Conservation (phyloP, 1,140 invertebrate genomes). For the Steinernema feltiae region DNA sequence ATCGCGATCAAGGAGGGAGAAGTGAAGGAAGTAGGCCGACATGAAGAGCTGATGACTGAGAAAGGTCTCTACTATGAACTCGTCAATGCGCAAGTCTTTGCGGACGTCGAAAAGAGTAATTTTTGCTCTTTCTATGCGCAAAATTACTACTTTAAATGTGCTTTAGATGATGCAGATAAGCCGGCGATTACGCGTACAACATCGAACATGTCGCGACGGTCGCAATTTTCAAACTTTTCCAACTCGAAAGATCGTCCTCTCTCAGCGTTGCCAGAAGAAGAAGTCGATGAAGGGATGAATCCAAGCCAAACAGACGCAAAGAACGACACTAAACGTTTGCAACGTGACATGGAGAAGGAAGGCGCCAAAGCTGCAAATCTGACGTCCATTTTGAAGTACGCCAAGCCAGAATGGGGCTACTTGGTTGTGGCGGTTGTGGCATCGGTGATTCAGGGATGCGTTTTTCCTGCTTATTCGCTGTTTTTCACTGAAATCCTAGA, state of each 20-base stretch:
- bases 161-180: too few relatives aligned
- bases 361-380: constrained; percentile 16
- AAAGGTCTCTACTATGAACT: constrained; percentile 60
- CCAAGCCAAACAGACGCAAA: constrained; percentile 32
- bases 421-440: constrained; percentile 9
- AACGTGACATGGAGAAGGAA: constrained; percentile 2
- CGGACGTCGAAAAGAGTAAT: constrained; percentile 54
- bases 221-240: too few relatives aligned
- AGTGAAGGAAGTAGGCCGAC: constrained; percentile 57
- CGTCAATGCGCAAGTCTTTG: constrained; percentile 62
- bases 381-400: constrained; percentile 15
- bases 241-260: too few relatives aligned
- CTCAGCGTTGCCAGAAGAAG: too few relatives aligned
- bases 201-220: too few relatives aligned
- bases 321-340: background rate
- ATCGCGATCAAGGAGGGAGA: constrained; percentile 31
- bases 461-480: constrained; percentile 41
- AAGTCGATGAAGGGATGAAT: too few relatives aligned
- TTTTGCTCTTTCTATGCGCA: too few relatives aligned
- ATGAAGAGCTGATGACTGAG: constrained; percentile 60
- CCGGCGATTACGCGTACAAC: too few relatives aligned
- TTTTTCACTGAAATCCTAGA: constrained; percentile 45
- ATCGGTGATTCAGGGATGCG: constrained; percentile 16
- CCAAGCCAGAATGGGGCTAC: constrained; percentile 22
- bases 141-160: too few relatives aligned